Evolutionary conservation across 2,113 vertebrate species (phyloP), one percentile per base, ranked within the genome.

Genomic region (Myrmophylax atrothorax): DNA sequence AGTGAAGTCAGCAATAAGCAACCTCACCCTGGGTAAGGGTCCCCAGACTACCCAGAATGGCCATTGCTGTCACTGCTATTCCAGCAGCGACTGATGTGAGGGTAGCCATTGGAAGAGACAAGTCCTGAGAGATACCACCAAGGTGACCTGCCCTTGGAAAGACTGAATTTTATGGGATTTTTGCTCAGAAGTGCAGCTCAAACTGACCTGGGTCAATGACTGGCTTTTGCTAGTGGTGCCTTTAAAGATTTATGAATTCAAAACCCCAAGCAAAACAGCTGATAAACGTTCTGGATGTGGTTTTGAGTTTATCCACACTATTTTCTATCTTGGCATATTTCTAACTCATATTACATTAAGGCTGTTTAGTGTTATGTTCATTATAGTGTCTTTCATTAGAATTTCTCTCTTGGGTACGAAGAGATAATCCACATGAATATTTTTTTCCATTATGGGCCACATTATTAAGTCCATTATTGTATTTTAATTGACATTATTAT

Each of bases 401-500:
- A 95, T 90, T 83, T 94, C 95, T 95, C 80, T 90, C 50, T 93
- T 87, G 86, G 79, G 93, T 94, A 85, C 53, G 79, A 86, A 40
- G 50, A 92, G 64, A 87, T 92, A 58, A 56, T 89, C 93, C 96
- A 96, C 55, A 91, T 82, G 78, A 96, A 91, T 91, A 28, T 94
- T 90, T 92, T 82, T 91, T 84, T 50, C 79, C 82, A 83, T 88
- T 93, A 94, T 75, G 16, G n/a, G 52, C n/a, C 47, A 92, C 60
- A 60, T 86, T 85, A 85, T 90, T 94, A 94, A 93, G 56, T 77
- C 56, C 79, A 75, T 90, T 93, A 78, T 95, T 86, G 60, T 78
- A 64, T 68, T 96, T 96, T 96, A 96, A 96, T 96, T 92, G 86
- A 85, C 12, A 18, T 81, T 93, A 92, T 90, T 88, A 93, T 75